Evolutionary conservation across 2,888 invertebrate species (phyloP).

Genomic region (Athalia circularis): DNA sequence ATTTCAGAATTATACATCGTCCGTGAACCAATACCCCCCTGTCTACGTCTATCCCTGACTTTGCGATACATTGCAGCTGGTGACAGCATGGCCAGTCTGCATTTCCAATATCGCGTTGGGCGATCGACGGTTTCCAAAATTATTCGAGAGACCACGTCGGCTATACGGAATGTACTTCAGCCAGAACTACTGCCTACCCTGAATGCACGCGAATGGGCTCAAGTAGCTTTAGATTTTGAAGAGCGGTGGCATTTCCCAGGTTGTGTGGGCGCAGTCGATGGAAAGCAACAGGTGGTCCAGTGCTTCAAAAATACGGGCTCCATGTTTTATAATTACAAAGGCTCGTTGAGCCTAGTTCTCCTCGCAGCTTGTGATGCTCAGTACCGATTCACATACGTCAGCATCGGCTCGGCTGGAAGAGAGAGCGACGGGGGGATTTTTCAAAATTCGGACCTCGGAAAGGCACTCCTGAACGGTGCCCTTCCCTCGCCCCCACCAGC

Average conservation of each 20-base stretch:
- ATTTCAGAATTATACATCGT: background rate
- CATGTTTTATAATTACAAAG: slow-evolving; percentile 56
- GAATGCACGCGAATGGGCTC: background rate
- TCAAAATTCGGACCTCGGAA: slow-evolving; percentile 19
- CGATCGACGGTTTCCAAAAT: background rate
- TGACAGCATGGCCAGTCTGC: slow-evolving; percentile 2
- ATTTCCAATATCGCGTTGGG: slow-evolving; percentile 2
- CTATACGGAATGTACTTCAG: background rate
- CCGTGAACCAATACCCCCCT: slow-evolving; percentile 1
- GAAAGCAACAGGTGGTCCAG: slow-evolving; percentile 5
- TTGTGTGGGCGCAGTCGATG: slow-evolving; percentile 26
- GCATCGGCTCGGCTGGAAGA: slow-evolving; percentile 54
- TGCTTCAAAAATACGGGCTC: slow-evolving; percentile 48
- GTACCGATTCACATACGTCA: slow-evolving; percentile 52
- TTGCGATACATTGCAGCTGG: slow-evolving; percentile 16
- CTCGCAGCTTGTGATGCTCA: slow-evolving; percentile 55
- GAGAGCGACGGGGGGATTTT: slow-evolving; percentile 57
- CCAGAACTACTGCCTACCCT: background rate
- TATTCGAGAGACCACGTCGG: background rate
- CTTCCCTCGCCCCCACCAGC: background rate
- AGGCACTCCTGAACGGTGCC: background rate
- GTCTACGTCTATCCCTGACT: slow-evolving; percentile 23
- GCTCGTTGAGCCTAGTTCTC: slow-evolving; percentile 53
- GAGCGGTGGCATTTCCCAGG: slow-evolving; percentile 43
- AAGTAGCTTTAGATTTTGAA: background rate